These are phyloP conservation scores for Amblyjoppa proteus DNA, from an alignment of 2,888 invertebrate genomes.

Conservation along the genomic window DNA sequence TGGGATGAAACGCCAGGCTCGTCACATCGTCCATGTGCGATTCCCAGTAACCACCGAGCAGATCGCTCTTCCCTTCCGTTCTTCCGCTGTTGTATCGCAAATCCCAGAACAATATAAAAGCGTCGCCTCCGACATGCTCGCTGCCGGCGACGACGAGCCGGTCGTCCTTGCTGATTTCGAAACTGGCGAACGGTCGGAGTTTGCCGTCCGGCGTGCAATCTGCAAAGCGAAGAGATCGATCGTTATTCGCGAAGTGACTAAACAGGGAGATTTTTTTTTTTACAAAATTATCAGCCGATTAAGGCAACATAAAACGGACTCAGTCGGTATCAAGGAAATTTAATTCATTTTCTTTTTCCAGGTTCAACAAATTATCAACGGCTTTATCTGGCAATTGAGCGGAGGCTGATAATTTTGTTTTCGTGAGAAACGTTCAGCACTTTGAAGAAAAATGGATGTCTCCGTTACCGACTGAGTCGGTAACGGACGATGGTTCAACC, in stretches of 20 bases:
- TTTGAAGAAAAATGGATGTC: too few species aligned
- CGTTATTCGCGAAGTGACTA: neutral
- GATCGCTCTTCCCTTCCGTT: slow-evolving; percentile 78
- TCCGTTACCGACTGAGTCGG: too few species aligned
- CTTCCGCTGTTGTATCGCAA: slow-evolving; percentile 86
- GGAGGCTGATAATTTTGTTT: too few species aligned
- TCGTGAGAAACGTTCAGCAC: too few species aligned
- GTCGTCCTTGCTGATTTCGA: slow-evolving; percentile 91
- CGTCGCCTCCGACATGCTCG: slow-evolving; percentile 89
- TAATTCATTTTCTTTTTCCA: too few species aligned
- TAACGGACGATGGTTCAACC: too few species aligned
- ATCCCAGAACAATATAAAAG: slow-evolving; percentile 94
- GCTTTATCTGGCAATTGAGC: too few species aligned
- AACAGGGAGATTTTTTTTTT: neutral
- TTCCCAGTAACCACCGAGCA: slow-evolving; percentile 93
- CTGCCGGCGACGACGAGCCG: slow-evolving; percentile 92
- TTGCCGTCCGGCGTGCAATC: slow-evolving; percentile 83
- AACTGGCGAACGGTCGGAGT: slow-evolving; percentile 88
- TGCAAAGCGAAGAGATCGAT: slow-evolving; percentile 54
- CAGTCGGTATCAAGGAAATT: too few species aligned
- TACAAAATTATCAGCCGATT: neutral
- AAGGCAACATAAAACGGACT: too few species aligned
- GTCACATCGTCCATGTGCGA: slow-evolving; percentile 94
- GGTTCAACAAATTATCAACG: too few species aligned
- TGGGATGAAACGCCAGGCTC: slow-evolving; percentile 88